Evolutionary conservation across 1,140 invertebrate genomes (phyloP), one percentile per base, ranked within the genome.

Genomic region (Anastrepha ludens): DNA sequence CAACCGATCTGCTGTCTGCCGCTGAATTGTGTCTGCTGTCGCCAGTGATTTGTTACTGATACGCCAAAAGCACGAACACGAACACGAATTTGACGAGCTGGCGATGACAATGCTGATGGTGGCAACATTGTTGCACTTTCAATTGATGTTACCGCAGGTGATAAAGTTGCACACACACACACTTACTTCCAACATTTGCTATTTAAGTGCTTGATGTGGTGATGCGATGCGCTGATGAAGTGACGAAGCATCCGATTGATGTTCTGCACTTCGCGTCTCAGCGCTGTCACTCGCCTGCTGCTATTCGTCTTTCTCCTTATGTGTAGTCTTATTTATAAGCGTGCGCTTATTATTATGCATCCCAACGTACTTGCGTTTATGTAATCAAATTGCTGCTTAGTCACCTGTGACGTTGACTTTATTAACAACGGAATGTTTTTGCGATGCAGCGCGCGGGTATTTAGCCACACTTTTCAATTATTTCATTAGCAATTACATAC

Each of bases 81-180:
- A 9, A 62, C 60, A 62, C 60, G 60, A 62, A 62, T 8, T 62
- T 62, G 13, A 13, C 5, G 74, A 81, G 44, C 47, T 81, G 74
- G 41, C 67, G 50, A 55, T 62, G 60, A 17, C 15, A 47, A 55
- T 20, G 47, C 7, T 81, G 47, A 55, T 81, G 47, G 17, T 17
- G 50, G 17, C 74, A 50, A 81, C 47, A 55, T 20, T 55, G 74
- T 81, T 47, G 74, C 47, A 15, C 74, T 81, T 81, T 81, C 74
- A 81, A 81, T 81, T 81, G 74, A 81, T 81, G 74, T 81, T 39
- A n/a, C 74, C 74, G 74, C 74, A 81, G 74, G 47, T 81, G 74
- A 81, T 81, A 81, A 81, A 81, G 44, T 55, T 47, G 13, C 47
- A 81, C 74, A 81, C 44, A 55, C 2, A 29, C 74, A 50, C 20